Evolutionary conservation across 2,888 invertebrate genomes (phyloP).

Genomic region (Drosophila anceps): DNA sequence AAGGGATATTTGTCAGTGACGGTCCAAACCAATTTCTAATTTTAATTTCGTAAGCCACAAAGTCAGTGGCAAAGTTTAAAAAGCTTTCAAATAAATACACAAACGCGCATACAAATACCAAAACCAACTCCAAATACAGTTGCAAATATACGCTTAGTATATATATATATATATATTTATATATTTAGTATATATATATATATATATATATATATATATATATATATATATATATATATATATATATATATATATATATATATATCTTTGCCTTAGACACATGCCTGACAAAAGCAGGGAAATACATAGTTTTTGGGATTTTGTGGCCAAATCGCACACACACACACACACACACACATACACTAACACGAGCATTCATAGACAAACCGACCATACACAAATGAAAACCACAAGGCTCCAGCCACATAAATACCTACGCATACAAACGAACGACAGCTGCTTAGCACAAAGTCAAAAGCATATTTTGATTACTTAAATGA

Average conservation of each 20-base stretch:
- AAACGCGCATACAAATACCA: slow-evolving; percentile 55
- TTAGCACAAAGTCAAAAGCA: slow-evolving; percentile 79
- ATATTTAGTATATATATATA: neutral
- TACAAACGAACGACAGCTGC: slow-evolving; percentile 61
- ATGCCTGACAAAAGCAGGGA: slow-evolving; percentile 70
- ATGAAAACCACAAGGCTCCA: slow-evolving; percentile 50
- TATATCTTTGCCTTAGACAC: slow-evolving; percentile 15
- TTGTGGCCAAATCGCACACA: slow-evolving; percentile 61
- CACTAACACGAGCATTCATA: neutral
- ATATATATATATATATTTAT: neutral
- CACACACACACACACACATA: neutral
- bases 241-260: neutral
- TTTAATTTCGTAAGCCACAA: slow-evolving; percentile 80
- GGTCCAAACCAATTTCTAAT: slow-evolving; percentile 79
- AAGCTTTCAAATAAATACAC: slow-evolving; percentile 76
- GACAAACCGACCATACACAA: slow-evolving; percentile 24
- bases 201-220: slow-evolving; percentile 2
- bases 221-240: neutral
- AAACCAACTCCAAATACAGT: slow-evolving; percentile 27
- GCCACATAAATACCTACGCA: slow-evolving; percentile 48
- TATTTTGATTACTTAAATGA: slow-evolving; percentile 81
- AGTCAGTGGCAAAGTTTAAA: slow-evolving; percentile 77
- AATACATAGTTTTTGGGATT: slow-evolving; percentile 79
- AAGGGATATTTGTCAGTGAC: slow-evolving; percentile 60
- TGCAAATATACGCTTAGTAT: slow-evolving; percentile 10